Evolutionary conservation across 2,113 vertebrate species (phyloP), one percentile per base, ranked within the genome.

Genomic region (Melospiza melodia): DNA sequence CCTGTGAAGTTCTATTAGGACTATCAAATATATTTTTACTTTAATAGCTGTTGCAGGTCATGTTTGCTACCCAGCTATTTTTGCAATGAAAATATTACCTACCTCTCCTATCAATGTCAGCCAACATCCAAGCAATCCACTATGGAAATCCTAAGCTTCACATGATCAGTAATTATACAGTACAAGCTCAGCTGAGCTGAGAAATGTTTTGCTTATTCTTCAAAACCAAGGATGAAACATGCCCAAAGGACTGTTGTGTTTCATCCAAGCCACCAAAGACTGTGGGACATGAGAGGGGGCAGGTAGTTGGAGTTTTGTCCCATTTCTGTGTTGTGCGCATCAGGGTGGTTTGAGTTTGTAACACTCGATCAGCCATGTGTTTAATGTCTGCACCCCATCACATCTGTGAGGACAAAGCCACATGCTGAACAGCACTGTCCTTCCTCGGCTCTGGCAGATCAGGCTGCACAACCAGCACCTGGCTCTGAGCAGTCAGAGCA

Each of bases 101-200:
- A n/a, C 33, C 22, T n/a, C 15, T 74, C 0, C 0, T 68, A 24
- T 11, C 0, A 11, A 20, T 41, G 44, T n/a, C 39, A 31, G n/a
- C n/a, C 69, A 33, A 41, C 39, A 74, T 51, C 48, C 21, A n/a
- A 44, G 49, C 27, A 59, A 55, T 48, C 52, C 48, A 12, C 15
- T n/a, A 1, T 12, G 39, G 82, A 91, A 80, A 62, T 51, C 43
- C 17, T 43, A 67, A 43, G 18, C 23, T 75, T 78, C 18, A 12
- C 12, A 1, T 19, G 59, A 17, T 43, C 23, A 31, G 35, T 63
- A 51, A 37, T 37, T 37, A 15, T 7, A n/a, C 3, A 35, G 30
- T 3, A 12, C 43, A 48, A 89, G 14, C 46, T 37, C 57, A 55
- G 52, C 11, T 65, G 66, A 81, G 37, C 24, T 15, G 54, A 66